Percentiles rank a stretch among this genome's conserved stretches.
Evolutionary conservation across 2,113 vertebrate genomes (phyloP).

Genomic region (Cyanoderma ruficeps): DNA sequence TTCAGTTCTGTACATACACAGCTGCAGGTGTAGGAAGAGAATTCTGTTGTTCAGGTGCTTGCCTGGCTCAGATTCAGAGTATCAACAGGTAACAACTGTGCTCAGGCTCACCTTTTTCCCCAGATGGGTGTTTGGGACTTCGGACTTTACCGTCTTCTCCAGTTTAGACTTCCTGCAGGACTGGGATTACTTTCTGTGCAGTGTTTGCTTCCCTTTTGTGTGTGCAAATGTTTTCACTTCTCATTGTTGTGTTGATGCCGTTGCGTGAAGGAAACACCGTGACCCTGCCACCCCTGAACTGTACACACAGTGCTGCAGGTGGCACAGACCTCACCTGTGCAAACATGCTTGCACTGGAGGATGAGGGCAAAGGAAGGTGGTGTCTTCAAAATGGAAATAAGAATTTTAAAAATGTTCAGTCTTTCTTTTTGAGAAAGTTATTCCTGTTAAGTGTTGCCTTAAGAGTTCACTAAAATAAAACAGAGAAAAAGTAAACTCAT

Average conservation of each 20-base stretch:
- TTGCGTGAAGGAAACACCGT: neutral
- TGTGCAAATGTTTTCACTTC: neutral
- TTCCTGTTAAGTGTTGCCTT: fast-evolving
- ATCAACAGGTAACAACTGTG: neutral
- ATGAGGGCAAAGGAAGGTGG: neutral
- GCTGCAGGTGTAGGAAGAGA: neutral
- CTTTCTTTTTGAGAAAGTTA: neutral
- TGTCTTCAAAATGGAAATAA: neutral
- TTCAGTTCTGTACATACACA: neutral
- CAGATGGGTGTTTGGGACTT: neutral
- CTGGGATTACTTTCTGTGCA: neutral
- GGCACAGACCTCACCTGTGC: neutral
- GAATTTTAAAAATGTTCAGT: no score
- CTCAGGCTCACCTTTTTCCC: neutral
- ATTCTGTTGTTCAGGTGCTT: neutral
- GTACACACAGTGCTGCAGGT: neutral
- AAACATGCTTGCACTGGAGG: neutral
- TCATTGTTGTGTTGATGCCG: neutral
- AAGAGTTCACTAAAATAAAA: neutral
- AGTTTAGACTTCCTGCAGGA: neutral
- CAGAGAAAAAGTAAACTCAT: neutral
- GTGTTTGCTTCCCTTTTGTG: neutral
- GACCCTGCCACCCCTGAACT: neutral
- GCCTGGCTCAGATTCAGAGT: neutral
- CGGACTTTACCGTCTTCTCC: fast-evolving